These are phyloP conservation scores for Dysmachus trigonus DNA, from an alignment of 2,888 invertebrate species.

Conservation along the genomic window DNA sequence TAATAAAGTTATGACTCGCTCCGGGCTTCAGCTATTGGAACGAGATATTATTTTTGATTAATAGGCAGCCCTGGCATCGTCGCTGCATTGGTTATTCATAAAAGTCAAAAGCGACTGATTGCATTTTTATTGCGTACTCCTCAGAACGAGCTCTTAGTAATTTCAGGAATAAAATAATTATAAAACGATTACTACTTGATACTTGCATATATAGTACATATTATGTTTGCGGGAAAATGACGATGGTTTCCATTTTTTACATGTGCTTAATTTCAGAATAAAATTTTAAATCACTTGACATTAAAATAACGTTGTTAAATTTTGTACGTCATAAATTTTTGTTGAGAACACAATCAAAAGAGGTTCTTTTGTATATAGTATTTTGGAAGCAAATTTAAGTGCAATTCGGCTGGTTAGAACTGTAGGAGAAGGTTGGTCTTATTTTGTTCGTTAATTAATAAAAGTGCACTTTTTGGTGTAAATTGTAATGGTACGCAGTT, in stretches of 20 bases:
- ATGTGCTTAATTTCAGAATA: background rate
- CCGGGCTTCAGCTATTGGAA: background rate
- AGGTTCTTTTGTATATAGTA: no score
- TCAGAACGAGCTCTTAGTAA: background rate
- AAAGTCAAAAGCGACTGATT: background rate
- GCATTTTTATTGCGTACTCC: background rate
- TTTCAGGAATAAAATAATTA: background rate
- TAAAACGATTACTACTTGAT: background rate
- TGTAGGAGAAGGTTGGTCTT: no score
- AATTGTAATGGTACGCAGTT: no score
- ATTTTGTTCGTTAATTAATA: no score
- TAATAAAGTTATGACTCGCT: background rate
- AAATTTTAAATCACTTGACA: background rate
- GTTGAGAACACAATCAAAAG: background rate
- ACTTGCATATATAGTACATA: background rate
- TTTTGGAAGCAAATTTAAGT: no score
- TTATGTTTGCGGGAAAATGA: background rate
- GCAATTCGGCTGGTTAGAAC: no score
- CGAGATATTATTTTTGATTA: background rate
- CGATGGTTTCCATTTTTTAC: background rate
- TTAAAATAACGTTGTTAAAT: background rate
- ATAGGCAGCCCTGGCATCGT: background rate
- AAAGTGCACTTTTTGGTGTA: no score
- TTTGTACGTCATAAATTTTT: background rate
- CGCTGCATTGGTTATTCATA: background rate